These are phyloP conservation scores for Epizoanthus stellaris DNA, from an alignment of 92 coral and sea anemone species.

Conservation along the genomic window DNA sequence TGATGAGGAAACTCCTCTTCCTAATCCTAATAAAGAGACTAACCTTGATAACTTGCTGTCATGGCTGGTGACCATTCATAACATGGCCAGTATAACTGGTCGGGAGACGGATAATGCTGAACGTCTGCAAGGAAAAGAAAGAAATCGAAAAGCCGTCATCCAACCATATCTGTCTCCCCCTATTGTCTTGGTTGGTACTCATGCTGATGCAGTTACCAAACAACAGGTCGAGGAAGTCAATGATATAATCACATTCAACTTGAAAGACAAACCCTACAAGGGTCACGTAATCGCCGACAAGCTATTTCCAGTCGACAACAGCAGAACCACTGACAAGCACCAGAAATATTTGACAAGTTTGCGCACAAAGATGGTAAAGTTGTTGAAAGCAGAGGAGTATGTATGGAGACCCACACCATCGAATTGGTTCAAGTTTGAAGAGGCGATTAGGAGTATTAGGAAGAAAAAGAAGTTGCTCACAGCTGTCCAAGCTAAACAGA, in stretches of 20 bases:
- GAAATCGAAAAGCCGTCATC: not conserved
- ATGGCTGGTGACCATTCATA: not conserved
- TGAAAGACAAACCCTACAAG: not conserved
- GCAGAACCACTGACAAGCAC: not conserved
- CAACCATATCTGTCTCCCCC: not conserved
- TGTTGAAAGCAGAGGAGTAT: not conserved
- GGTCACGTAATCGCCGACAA: not conserved
- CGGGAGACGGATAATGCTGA: not conserved
- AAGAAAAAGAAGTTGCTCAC: not conserved
- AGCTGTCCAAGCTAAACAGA: not conserved
- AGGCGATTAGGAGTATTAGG: not conserved
- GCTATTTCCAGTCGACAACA: constrained; percentile 4
- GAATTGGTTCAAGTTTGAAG: not conserved
- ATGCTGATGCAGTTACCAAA: not conserved
- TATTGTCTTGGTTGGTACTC: not conserved
- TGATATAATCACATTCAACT: not conserved
- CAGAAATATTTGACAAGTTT: not conserved
- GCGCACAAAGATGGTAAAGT: not conserved
- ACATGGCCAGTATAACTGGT: not conserved
- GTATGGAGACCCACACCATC: not conserved
- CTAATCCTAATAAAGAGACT: not conserved
- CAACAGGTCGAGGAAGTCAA: not conserved
- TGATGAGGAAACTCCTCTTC: not conserved
- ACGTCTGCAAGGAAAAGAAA: not conserved
- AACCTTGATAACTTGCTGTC: not conserved